phyloP scores from a whole-genome alignment of 2,888 invertebrate genomes.

The Caenorhabditis drosophilae region DNA sequence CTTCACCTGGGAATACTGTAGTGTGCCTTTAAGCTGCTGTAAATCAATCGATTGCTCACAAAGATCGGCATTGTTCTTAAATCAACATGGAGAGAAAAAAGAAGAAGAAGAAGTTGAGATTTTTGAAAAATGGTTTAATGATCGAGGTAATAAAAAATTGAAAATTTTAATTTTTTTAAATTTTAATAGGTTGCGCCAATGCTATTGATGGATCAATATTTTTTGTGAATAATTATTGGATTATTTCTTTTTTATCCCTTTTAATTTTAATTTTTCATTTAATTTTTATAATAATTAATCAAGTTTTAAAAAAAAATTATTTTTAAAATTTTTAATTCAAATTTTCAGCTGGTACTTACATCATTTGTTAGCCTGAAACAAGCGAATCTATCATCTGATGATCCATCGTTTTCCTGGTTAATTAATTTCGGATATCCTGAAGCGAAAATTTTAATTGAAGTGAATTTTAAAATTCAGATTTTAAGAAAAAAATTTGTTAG shows the following conservation, averaged over 20 bases:
- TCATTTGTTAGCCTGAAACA: not conserved
- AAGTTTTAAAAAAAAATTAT: too few relatives aligned
- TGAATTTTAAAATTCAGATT: too few relatives aligned
- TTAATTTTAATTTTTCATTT: not conserved
- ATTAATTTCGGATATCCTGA: not conserved
- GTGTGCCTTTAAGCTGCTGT: conserved; percentile 31
- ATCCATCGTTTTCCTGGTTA: not conserved
- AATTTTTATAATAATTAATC: not conserved
- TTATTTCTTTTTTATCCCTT: too few relatives aligned
- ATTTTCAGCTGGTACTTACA: not conserved
- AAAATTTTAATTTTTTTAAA: not conserved
- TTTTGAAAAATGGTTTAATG: conserved; percentile 17
- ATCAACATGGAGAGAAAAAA: too few relatives aligned
- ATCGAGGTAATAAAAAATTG: conserved; percentile 2
- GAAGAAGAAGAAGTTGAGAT: too few relatives aligned
- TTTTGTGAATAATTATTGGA: too few relatives aligned
- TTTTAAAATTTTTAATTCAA: not conserved
- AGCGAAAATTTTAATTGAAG: too few relatives aligned
- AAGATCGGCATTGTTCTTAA: conserved; percentile 4
- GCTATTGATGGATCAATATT: not conserved
- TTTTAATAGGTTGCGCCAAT: not conserved
- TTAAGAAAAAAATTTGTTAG: too few relatives aligned
- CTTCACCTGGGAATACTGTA: conserved; percentile 30
- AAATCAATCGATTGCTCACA: conserved; percentile 16
- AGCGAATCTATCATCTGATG: not conserved